phyloP scores from a whole-genome alignment of 2,113 vertebrate species.

The Ammospiza nelsoni region DNA sequence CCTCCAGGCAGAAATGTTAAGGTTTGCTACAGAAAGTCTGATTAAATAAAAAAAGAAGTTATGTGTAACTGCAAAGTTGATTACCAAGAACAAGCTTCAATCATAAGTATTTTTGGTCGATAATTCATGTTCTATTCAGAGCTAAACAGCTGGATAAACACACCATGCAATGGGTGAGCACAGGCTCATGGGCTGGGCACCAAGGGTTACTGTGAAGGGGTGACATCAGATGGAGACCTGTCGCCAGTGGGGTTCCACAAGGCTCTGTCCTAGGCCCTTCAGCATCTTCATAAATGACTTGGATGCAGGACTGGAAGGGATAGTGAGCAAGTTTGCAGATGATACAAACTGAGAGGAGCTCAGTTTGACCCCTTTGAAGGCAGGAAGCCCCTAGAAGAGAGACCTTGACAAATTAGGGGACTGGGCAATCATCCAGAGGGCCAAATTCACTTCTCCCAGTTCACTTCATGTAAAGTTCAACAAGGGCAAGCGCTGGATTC shows the following conservation, averaged over 20 bases:
- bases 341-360: not conserved
- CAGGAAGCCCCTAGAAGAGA: not conserved
- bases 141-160: not conserved
- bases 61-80: not conserved
- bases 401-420: too few species aligned
- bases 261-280: rapidly evolving
- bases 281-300: not conserved
- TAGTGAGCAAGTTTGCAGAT: not conserved
- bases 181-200: not conserved
- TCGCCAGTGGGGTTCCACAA: not conserved
- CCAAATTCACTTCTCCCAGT: not conserved
- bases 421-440: not conserved
- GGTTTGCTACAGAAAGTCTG: not conserved
- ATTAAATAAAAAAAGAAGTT: not conserved
- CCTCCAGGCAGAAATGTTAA: not conserved
- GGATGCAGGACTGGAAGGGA: not conserved
- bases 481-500: not conserved
- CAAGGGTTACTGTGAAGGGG: not conserved
- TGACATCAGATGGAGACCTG: not conserved
- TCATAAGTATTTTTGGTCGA: conserved; percentile 3
- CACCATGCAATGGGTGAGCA: not conserved
- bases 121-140: not conserved
- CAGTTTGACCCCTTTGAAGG: not conserved
- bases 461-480: not conserved
- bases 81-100: not conserved